Base-by-base conservation (phyloP, 35 echinoderm and acorn worm species). In the Apostichopus californicus region DNA sequence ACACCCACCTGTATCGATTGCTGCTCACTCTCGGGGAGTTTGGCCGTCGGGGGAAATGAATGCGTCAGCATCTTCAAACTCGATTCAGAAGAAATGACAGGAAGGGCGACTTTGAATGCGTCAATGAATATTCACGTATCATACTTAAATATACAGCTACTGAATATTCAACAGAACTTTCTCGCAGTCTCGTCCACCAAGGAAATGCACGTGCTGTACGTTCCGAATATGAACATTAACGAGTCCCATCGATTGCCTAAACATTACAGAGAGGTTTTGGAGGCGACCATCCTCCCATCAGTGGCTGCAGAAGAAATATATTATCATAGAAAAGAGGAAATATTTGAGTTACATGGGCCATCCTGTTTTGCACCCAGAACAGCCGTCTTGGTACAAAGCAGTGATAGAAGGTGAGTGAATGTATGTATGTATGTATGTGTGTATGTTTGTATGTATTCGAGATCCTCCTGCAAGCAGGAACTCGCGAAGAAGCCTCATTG, bases 281-380 rank as follows among this genome's bases (percentile, higher is more conserved):
- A 89, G 71, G 60, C 61, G 0, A 73, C 54, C 17, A 18, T 89
- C 17, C 86, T 89, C 5, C 86, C 86, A 9, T 72, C 86, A 52
- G 63, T 89, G 3, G 57, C 64, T 64, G 25, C 86, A 14, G 86
- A 89, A 73, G 86, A 89, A 73, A 89, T 89, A 8, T 89, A 89
- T 73, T 89, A 66, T n/a, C 86, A 89, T 23, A 58, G 86, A 18
- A 89, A 89, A 73, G 63, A 89, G 58, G 86, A 89, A 54, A 89
- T 89, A n/a, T 73, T 72, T 73, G 61, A 89, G 63, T 53, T 89
- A 34, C 22, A 71, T n/a, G 86, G 86, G 6, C 86, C 86, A 65
- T 65, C 63, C 1, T 89, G 86, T 72, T 65, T 89, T 75, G 86
- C 63, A 54, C 86, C 86, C 57, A 89, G 86, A 53, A 89, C 86